Conservation (phyloP, 2,888 invertebrate species). For the Aphodius sticticus region DNA sequence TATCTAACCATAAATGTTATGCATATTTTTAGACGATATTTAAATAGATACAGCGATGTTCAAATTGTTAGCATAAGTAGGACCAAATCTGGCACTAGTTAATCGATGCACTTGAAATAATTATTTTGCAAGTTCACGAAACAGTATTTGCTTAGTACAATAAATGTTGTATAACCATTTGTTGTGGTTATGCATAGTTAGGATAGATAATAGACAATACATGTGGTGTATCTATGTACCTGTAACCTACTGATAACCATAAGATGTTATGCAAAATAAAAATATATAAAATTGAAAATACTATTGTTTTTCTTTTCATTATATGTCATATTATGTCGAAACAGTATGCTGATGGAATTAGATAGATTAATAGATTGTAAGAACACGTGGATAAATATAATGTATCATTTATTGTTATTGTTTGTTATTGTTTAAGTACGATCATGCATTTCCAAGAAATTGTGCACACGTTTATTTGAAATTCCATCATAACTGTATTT, state of each 20-base stretch:
- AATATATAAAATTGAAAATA: background rate
- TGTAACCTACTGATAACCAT: background rate
- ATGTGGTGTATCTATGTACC: background rate
- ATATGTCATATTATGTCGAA: too few relatives aligned
- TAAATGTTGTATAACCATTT: background rate
- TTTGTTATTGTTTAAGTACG: too few relatives aligned
- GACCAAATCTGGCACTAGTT: background rate
- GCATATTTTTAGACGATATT: background rate
- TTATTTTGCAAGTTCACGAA: background rate
- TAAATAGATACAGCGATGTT: background rate
- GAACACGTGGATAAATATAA: too few relatives aligned
- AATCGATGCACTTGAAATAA: background rate
- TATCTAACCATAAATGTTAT: background rate
- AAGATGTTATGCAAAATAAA: background rate
- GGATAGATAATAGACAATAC: background rate
- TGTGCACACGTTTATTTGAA: too few relatives aligned
- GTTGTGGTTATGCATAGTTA: background rate
- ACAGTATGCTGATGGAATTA: too few relatives aligned
- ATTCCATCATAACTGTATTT: too few relatives aligned
- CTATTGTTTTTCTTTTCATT: background rate
- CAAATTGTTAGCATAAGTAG: background rate
- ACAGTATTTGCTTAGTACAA: background rate
- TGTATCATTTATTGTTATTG: too few relatives aligned
- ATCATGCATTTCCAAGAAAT: too few relatives aligned
- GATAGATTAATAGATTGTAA: too few relatives aligned